These are phyloP conservation scores for Clepsis dumicolana DNA, from an alignment of 2,888 invertebrate genomes.

Conservation along the genomic window DNA sequence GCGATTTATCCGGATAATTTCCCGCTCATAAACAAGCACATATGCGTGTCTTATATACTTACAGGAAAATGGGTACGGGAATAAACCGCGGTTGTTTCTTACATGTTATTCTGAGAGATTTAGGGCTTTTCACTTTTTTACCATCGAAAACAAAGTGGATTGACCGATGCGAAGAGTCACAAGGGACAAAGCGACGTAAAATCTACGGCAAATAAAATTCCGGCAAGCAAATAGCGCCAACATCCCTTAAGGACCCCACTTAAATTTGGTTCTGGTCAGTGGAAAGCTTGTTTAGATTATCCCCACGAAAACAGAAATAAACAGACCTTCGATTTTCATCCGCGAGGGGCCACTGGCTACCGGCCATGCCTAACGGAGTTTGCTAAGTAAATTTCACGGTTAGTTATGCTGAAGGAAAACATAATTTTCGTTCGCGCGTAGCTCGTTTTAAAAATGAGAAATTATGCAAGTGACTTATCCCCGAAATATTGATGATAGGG, in stretches of 20 bases:
- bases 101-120: slow-evolving; percentile 13
- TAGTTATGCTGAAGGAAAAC: slow-evolving; percentile 23
- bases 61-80: slow-evolving; percentile 15
- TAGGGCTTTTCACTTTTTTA: neutral
- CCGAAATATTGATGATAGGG: slow-evolving; percentile 39
- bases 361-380: slow-evolving; percentile 1
- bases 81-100: slow-evolving; percentile 7
- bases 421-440: slow-evolving; percentile 12
- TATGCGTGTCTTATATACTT: slow-evolving; percentile 23
- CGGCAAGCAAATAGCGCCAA: neutral
- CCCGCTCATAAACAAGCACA: slow-evolving; percentile 34
- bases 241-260: slow-evolving; percentile 10
- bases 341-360: slow-evolving; percentile 3
- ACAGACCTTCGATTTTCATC: slow-evolving; percentile 23
- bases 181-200: neutral
- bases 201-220: slow-evolving; percentile 4
- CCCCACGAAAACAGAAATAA: slow-evolving; percentile 24
- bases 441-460: slow-evolving; percentile 31
- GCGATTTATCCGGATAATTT: slow-evolving; percentile 37
- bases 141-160: slow-evolving; percentile 11
- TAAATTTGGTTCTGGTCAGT: slow-evolving; percentile 18
- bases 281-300: slow-evolving; percentile 6
- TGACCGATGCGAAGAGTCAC: neutral
- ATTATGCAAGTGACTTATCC: slow-evolving; percentile 32
- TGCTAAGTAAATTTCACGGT: slow-evolving; percentile 31